Conservation (phyloP, 2,797 vertebrate genomes). For the Naso thynnoides region DNA sequence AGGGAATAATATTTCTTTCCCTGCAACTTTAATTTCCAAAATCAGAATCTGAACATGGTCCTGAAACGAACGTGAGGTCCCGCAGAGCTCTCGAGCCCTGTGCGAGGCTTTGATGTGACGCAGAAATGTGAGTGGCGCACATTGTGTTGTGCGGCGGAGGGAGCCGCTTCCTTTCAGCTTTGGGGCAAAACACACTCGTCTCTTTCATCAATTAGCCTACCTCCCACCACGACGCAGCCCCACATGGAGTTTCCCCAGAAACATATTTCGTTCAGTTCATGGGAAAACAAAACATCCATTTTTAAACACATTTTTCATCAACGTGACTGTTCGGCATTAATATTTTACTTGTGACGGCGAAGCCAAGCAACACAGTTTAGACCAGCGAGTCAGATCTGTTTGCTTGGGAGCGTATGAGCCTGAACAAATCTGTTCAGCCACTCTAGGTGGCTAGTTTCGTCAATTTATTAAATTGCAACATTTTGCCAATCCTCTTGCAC, state of each 20-base stretch:
- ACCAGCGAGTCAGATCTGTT: slow-evolving; percentile 34
- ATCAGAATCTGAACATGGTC: too few relatives aligned
- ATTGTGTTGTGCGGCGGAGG: slow-evolving; percentile 34
- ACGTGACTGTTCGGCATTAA: slow-evolving; percentile 70
- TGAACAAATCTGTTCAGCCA: slow-evolving; percentile 31
- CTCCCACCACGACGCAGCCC: slow-evolving; percentile 76
- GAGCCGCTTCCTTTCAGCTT: slow-evolving; percentile 73
- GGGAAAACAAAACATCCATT: slow-evolving; percentile 79
- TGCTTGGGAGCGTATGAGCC: slow-evolving; percentile 22
- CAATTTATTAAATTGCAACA: slow-evolving; percentile 85
- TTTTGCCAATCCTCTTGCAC: slow-evolving; percentile 64
- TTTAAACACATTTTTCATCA: slow-evolving; percentile 74
- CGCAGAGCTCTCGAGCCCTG: too few relatives aligned
- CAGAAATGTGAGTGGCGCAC: slow-evolving; percentile 17
- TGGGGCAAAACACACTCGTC: slow-evolving; percentile 72
- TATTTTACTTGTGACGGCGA: slow-evolving; percentile 71
- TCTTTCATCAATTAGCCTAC: slow-evolving; percentile 77
- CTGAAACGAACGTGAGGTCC: too few relatives aligned
- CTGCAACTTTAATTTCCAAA: too few relatives aligned
- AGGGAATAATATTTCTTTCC: too few relatives aligned
- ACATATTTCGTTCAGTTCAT: slow-evolving; percentile 69
- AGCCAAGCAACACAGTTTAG: slow-evolving; percentile 67
- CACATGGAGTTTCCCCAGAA: slow-evolving; percentile 50
- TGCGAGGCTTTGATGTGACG: slow-evolving; percentile 60
- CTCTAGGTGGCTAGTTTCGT: slow-evolving; percentile 64